These are phyloP conservation scores for Ctena decussata DNA, from an alignment of 2,888 invertebrate species.

Conservation along the genomic window DNA sequence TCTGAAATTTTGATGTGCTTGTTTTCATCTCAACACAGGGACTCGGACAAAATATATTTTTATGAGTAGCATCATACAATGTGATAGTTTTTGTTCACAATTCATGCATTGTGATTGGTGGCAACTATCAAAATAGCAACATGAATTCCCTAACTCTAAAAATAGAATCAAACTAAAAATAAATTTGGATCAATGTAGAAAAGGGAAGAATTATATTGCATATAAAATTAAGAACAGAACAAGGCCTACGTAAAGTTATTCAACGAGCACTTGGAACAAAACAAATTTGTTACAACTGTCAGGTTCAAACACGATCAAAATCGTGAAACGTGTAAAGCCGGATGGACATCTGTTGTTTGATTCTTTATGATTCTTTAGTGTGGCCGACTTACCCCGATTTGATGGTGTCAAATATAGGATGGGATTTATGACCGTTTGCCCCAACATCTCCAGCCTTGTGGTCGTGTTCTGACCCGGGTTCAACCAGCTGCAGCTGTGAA, in stretches of 20 bases:
- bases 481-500: constrained; percentile 27
- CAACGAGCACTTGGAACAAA: too few relatives aligned
- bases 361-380: too few relatives aligned
- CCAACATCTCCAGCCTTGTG: constrained; percentile 33
- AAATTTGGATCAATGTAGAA: too few relatives aligned
- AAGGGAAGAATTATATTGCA: too few relatives aligned
- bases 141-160: neutral
- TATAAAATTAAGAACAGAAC: too few relatives aligned
- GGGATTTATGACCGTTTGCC: constrained; percentile 52
- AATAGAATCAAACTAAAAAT: neutral
- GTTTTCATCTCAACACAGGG: too few relatives aligned
- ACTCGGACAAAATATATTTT: too few relatives aligned
- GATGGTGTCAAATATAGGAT: constrained; percentile 92
- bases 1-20: too few relatives aligned
- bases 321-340: neutral
- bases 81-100: too few relatives aligned
- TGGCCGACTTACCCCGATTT: constrained; percentile 91
- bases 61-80: too few relatives aligned
- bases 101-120: too few relatives aligned
- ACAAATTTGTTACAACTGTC: neutral
- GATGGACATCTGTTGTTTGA: neutral
- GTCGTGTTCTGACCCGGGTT: constrained; percentile 51
- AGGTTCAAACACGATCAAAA: constrained; percentile 24
- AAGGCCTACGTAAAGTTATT: too few relatives aligned
- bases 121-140: constrained; percentile 45